Evolutionary conservation across 1,140 invertebrate genomes (phyloP).

Genomic region (Cotesia glomerata): DNA sequence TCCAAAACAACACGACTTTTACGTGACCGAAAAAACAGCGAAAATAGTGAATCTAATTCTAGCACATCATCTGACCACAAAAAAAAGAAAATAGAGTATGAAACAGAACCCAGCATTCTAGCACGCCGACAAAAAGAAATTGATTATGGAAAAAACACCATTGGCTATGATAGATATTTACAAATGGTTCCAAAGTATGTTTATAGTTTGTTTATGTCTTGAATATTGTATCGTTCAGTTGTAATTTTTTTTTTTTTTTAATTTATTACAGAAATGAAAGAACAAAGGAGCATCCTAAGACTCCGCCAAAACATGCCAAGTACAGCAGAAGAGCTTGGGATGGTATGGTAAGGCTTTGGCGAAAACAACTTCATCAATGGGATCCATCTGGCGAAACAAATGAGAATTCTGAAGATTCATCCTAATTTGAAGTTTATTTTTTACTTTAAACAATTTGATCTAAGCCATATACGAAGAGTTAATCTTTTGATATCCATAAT

Average conservation of each 20-base stretch:
- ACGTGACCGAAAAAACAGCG: constrained; percentile 48
- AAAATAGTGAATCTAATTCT: constrained; percentile 53
- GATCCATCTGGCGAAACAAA: constrained; percentile 67
- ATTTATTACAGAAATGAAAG: constrained; percentile 66
- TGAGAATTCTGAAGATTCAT: constrained; percentile 20
- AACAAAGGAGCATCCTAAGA: constrained; percentile 77
- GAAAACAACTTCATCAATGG: constrained; percentile 83
- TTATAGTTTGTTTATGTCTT: constrained; percentile 22
- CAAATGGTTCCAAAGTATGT: constrained; percentile 74
- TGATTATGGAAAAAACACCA: constrained; percentile 93
- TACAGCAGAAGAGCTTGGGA: constrained; percentile 92
- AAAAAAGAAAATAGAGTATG: constrained; percentile 63
- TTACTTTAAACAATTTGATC: neutral
- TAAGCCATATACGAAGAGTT: neutral
- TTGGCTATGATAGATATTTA: constrained; percentile 83
- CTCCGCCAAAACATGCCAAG: constrained; percentile 85
- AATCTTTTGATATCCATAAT: too few species aligned
- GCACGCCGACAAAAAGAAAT: constrained; percentile 89
- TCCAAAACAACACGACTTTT: constrained; percentile 30
- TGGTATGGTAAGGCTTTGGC: constrained; percentile 84
- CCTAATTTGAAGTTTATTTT: neutral
- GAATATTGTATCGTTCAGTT: neutral
- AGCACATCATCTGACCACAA: constrained; percentile 48
- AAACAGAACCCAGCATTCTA: constrained; percentile 76
- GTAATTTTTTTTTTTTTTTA: too few species aligned